Evolutionary conservation across 2,113 vertebrate genomes (phyloP).

Genomic region (Lethenteron camtschaticum): DNA sequence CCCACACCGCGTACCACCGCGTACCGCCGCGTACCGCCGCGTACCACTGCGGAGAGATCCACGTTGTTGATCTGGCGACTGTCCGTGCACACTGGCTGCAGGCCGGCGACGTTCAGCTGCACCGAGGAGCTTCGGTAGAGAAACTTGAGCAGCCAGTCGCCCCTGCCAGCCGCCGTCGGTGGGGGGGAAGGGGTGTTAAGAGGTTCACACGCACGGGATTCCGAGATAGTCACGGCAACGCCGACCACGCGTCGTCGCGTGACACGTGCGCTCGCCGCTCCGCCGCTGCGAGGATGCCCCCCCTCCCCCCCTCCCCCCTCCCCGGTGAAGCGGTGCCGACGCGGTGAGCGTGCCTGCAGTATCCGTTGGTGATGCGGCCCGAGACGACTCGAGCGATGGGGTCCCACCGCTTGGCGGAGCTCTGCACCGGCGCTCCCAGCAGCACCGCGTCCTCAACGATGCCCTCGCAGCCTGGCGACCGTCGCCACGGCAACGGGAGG

Average conservation of each 20-base stretch:
- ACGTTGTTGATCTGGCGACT: slow-evolving; percentile 59
- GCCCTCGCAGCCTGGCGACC: slow-evolving; percentile 39
- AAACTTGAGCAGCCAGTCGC: slow-evolving; percentile 77
- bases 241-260: no score
- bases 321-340: neutral
- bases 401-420: slow-evolving; percentile 58
- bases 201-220: no score
- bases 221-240: no score
- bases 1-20: slow-evolving; percentile 44
- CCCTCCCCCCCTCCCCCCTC: neutral
- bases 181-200: no score
- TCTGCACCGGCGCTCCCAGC: slow-evolving; percentile 72
- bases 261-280: no score
- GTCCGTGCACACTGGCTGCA: slow-evolving; percentile 52
- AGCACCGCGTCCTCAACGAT: slow-evolving; percentile 69
- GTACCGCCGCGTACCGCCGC: no score
- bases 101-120: slow-evolving; percentile 55
- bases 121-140: slow-evolving; percentile 73
- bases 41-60: slow-evolving; percentile 71
- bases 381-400: slow-evolving; percentile 48
- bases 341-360: slow-evolving; percentile 40
- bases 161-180: slow-evolving; percentile 22
- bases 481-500: no score
- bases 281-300: neutral
- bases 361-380: slow-evolving; percentile 70